These are phyloP conservation scores for Mantis religiosa DNA, from an alignment of 2,888 invertebrate genomes.

Conservation along the genomic window DNA sequence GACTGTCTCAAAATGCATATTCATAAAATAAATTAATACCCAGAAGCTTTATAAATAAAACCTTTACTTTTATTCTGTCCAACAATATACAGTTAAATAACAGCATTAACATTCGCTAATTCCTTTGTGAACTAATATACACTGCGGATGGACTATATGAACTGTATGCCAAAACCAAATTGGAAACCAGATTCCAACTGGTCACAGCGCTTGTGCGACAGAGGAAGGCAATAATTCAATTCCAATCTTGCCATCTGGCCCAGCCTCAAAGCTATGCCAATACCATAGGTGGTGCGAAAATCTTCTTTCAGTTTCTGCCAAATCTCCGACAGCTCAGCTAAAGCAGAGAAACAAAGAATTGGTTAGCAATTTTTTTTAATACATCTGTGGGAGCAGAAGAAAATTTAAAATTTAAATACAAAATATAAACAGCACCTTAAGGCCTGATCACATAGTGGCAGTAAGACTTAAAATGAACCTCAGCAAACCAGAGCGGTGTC, in stretches of 20 bases:
- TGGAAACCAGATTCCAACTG: constrained; percentile 66
- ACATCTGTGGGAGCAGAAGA: too few species aligned
- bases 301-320: neutral
- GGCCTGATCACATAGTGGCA: too few species aligned
- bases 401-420: too few species aligned
- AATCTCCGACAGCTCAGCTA: neutral
- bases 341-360: neutral
- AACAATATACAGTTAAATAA: neutral
- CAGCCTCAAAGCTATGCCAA: constrained; percentile 78
- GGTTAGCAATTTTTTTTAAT: neutral
- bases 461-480: too few species aligned
- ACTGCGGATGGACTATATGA: constrained; percentile 52
- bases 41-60: neutral
- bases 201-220: constrained; percentile 63
- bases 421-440: too few species aligned
- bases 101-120: neutral
- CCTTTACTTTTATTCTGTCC: neutral
- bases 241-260: constrained; percentile 86
- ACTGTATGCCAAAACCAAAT: constrained; percentile 79
- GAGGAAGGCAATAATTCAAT: constrained; percentile 88
- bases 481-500: too few species aligned
- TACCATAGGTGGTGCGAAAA: constrained; percentile 57
- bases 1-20: too few species aligned
- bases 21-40: neutral
- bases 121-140: neutral